These are phyloP conservation scores for Perca flavescens DNA, from an alignment of 2,113 vertebrate genomes.

Conservation along the genomic window DNA sequence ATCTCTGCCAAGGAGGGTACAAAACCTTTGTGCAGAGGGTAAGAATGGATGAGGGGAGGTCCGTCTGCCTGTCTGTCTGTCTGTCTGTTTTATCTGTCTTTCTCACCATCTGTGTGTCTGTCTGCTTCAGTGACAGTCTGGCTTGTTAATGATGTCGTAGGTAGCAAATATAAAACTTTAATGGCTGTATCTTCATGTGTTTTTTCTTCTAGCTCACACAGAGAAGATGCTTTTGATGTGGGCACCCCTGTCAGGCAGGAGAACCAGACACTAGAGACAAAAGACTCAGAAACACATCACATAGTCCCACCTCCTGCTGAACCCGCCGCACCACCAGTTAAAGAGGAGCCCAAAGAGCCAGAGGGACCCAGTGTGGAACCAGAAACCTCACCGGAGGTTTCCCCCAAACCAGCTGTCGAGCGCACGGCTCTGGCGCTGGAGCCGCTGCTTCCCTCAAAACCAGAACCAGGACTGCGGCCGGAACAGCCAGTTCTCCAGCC, in stretches of 20 bases:
- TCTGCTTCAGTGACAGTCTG: constrained; percentile 10
- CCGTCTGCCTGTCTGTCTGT: constrained; percentile 27
- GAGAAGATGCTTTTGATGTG: constrained; percentile 43
- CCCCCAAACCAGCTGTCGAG: constrained; percentile 9
- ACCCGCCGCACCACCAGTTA: constrained; percentile 34
- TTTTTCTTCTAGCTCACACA: constrained; percentile 48
- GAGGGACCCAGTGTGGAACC: constrained; percentile 40
- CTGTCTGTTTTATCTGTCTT: constrained; percentile 19
- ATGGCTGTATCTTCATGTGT: constrained; percentile 16
- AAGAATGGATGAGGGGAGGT: constrained; percentile 65
- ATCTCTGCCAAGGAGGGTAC: constrained; percentile 46
- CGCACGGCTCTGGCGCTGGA: constrained; percentile 4
- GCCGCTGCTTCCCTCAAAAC: constrained; percentile 46
- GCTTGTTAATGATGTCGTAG: neutral
- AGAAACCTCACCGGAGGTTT: constrained; percentile 1
- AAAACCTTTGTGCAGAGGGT: constrained; percentile 75
- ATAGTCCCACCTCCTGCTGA: constrained; percentile 21
- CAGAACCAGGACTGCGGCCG: constrained; percentile 46
- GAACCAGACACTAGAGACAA: constrained; percentile 18
- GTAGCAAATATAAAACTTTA: neutral
- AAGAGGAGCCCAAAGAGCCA: constrained; percentile 62
- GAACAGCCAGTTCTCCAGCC: constrained; percentile 38
- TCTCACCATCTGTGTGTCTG: constrained; percentile 9
- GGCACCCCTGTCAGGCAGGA: constrained; percentile 14
- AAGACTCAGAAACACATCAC: constrained; percentile 27